Evolutionary conservation across 1,140 invertebrate genomes (phyloP).

Genomic region (Rhyacophila brunnea): DNA sequence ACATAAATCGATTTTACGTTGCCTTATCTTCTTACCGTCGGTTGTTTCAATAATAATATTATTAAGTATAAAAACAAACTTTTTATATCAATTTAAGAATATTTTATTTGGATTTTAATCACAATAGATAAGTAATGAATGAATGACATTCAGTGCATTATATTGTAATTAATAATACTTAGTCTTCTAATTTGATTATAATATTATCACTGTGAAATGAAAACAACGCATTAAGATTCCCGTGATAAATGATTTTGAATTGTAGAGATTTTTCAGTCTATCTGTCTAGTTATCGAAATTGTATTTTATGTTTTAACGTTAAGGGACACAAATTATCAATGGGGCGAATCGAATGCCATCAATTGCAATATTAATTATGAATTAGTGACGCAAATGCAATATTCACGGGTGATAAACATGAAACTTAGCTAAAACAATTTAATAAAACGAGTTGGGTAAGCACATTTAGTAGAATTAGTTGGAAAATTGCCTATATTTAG

Average conservation of each 20-base stretch:
- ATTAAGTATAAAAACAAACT: background rate
- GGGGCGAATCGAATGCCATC: constrained; percentile 12
- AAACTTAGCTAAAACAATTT: constrained; percentile 27
- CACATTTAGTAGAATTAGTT: constrained; percentile 22
- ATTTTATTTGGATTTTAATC: background rate
- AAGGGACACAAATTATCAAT: background rate
- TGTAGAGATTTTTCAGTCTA: no score
- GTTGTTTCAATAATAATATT: constrained; percentile 30
- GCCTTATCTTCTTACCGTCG: constrained; percentile 37
- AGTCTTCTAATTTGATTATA: background rate
- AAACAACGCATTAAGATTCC: background rate
- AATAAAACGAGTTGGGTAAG: constrained; percentile 25
- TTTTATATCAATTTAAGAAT: constrained; percentile 26
- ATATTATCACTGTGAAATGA: background rate
- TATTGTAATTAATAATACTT: background rate
- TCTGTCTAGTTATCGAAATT: no score
- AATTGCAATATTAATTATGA: constrained; percentile 32
- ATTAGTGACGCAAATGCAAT: constrained; percentile 39
- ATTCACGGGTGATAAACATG: constrained; percentile 37
- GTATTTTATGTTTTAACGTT: background rate
- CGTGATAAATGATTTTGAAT: no score
- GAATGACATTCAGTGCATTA: no score
- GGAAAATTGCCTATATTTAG: constrained; percentile 32
- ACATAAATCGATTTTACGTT: constrained; percentile 37
- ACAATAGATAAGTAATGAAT: no score